Conservation (phyloP, 1,140 invertebrate genomes). For the Cylas formicarius region DNA sequence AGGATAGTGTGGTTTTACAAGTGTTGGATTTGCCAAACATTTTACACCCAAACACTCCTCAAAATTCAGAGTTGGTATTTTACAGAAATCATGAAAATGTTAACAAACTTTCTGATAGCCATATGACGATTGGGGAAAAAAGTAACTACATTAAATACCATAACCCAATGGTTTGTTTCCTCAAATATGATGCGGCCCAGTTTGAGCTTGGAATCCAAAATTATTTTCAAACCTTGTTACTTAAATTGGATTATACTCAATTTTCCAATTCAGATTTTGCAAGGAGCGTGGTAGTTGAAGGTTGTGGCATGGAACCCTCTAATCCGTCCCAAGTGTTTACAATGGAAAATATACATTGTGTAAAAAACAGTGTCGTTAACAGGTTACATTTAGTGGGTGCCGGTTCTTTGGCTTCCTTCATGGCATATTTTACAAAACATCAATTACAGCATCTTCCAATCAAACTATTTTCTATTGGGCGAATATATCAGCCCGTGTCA, state of each 20-base stretch:
- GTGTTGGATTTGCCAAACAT: slow-evolving; percentile 57
- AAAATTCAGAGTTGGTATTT: slow-evolving; percentile 40
- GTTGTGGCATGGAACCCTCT: slow-evolving; percentile 52
- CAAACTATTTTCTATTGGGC: slow-evolving; percentile 53
- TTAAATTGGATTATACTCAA: slow-evolving; percentile 45
- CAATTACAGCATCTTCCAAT: slow-evolving; percentile 51
- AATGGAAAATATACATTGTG: slow-evolving; percentile 45
- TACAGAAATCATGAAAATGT: slow-evolving; percentile 41
- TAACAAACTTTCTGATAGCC: slow-evolving; percentile 39
- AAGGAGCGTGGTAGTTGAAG: slow-evolving; percentile 60
- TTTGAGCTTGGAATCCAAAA: slow-evolving; percentile 57
- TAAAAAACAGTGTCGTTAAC: slow-evolving; percentile 43
- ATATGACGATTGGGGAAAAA: slow-evolving; percentile 51
- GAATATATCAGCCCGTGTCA: slow-evolving; percentile 51
- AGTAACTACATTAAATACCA: slow-evolving; percentile 51
- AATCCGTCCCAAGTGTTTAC: slow-evolving; percentile 49
- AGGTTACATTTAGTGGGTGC: slow-evolving; percentile 59
- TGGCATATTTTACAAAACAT: slow-evolving; percentile 57
- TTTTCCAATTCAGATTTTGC: slow-evolving; percentile 61
- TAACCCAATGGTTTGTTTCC: slow-evolving; percentile 51
- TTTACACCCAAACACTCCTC: slow-evolving; percentile 56
- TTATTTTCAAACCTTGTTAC: slow-evolving; percentile 45
- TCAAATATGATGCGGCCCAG: slow-evolving; percentile 53
- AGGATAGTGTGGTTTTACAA: slow-evolving; percentile 51
- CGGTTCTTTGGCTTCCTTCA: slow-evolving; percentile 54